Evolutionary conservation across 2,113 vertebrate species (phyloP).

Genomic region (Trachemys scripta): DNA sequence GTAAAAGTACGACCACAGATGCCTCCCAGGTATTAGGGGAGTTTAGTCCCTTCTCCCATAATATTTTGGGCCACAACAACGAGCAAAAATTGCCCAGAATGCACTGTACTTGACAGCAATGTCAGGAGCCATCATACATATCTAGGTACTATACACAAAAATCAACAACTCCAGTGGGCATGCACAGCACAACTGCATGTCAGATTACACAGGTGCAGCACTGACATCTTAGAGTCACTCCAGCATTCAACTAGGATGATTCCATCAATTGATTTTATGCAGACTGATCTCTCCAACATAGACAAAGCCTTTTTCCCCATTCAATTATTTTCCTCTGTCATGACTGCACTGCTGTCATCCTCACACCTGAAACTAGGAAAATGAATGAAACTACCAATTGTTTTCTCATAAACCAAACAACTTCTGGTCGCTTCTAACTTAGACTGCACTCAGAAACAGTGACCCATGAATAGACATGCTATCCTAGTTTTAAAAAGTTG

Average conservation of each 20-base stretch:
- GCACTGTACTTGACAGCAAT: rapidly evolving
- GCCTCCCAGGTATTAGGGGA: not conserved
- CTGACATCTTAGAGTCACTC: not conserved
- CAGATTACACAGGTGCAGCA: rapidly evolving
- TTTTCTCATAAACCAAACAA: not conserved
- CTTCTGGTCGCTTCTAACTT: not conserved
- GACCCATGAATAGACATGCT: not conserved
- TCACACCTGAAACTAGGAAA: not conserved
- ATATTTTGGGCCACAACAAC: not conserved
- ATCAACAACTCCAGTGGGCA: rapidly evolving
- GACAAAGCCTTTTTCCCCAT: not conserved
- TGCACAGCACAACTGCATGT: rapidly evolving
- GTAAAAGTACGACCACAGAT: not conserved
- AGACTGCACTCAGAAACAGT: not conserved
- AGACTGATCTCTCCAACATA: rapidly evolving
- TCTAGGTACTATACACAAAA: rapidly evolving
- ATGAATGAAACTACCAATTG: not conserved
- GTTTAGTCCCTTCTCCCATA: not conserved
- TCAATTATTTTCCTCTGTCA: not conserved
- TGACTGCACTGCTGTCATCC: not conserved
- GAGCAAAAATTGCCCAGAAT: not conserved
- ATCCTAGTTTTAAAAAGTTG: not conserved
- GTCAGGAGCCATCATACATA: not conserved
- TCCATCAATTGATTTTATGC: not conserved
- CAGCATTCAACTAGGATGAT: rapidly evolving